A percentile compares a stretch with the other conserved stretches of the same genome.
Evolutionary conservation across 1,140 invertebrate species (phyloP).

Genomic region (Drosophila parabipectinata): DNA sequence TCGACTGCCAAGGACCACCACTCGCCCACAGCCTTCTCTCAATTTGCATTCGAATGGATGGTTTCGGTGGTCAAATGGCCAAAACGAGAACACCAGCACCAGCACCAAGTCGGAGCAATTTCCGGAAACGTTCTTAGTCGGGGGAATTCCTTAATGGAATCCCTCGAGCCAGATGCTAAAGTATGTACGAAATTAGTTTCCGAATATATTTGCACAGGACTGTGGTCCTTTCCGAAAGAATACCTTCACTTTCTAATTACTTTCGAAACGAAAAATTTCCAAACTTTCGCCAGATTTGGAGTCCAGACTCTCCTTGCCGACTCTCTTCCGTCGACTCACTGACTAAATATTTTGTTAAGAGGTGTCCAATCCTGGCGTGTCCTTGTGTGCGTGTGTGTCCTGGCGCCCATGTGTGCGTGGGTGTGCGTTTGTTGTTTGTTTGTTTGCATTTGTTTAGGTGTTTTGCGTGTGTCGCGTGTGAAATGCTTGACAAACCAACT

Average conservation of each 20-base stretch:
- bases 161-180: neutral
- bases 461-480: slow-evolving; percentile 59
- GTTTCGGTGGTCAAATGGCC: neutral
- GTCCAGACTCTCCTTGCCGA: too few species aligned
- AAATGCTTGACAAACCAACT: slow-evolving; percentile 76
- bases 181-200: neutral
- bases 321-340: slow-evolving; percentile 26
- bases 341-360: slow-evolving; percentile 80
- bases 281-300: neutral
- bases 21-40: too few species aligned
- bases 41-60: slow-evolving; percentile 22
- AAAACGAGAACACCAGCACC: neutral
- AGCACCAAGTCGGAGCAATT: neutral
- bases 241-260: slow-evolving; percentile 2
- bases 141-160: neutral
- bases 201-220: neutral
- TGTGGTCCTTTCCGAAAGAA: neutral
- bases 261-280: neutral
- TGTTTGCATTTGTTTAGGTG: slow-evolving; percentile 36
- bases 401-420: slow-evolving; percentile 8
- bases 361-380: slow-evolving; percentile 15
- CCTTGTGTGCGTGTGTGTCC: slow-evolving; percentile 1
- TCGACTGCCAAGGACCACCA: too few species aligned
- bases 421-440: slow-evolving; percentile 29
- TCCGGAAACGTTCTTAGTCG: neutral